Evolutionary conservation across 2,888 invertebrate genomes (phyloP).

Genomic region (Aspidapion aeneum): DNA sequence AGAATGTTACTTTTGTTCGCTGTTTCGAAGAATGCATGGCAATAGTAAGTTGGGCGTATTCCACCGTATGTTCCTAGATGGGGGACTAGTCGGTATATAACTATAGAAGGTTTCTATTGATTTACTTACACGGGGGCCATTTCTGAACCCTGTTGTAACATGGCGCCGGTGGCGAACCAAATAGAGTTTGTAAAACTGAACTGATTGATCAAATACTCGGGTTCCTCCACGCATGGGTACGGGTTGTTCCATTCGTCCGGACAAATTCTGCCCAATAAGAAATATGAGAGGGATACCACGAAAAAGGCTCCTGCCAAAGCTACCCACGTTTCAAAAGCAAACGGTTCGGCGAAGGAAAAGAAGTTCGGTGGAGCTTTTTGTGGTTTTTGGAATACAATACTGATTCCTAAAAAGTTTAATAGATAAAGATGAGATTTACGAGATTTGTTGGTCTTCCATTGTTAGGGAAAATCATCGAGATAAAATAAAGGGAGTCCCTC

Average conservation of each 20-base stretch:
- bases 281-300: constrained; percentile 61
- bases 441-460: no score
- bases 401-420: constrained; percentile 53
- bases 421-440: no score
- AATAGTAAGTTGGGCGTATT: no score
- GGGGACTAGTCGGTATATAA: no score
- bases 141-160: constrained; percentile 62
- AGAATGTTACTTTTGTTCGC: no score
- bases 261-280: constrained; percentile 57
- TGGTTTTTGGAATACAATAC: constrained; percentile 65
- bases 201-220: constrained; percentile 60
- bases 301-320: constrained; percentile 63
- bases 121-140: constrained; percentile 35
- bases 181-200: constrained; percentile 59
- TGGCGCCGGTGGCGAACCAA: constrained; percentile 63
- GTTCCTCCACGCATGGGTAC: constrained; percentile 56
- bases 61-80: no score
- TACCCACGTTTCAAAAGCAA: constrained; percentile 75
- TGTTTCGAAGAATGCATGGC: no score
- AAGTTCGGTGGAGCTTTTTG: constrained; percentile 61
- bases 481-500: no score
- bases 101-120: no score
- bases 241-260: constrained; percentile 67
- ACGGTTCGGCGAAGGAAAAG: constrained; percentile 71
- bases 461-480: no score